Conservation (phyloP, 2,113 vertebrate species). For the Hassar affinis region DNA sequence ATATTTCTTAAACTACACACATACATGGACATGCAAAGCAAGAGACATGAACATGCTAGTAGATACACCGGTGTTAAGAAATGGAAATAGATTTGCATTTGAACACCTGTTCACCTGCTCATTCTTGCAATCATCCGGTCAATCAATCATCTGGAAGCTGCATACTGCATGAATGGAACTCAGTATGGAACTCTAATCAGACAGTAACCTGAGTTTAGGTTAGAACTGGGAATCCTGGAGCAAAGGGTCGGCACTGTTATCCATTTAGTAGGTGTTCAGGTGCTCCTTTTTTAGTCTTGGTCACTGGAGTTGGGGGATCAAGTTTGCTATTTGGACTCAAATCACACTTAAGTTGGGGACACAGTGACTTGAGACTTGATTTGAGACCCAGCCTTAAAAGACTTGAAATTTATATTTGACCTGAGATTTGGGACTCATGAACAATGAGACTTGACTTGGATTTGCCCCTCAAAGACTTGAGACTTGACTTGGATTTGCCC, state of each 20-base stretch:
- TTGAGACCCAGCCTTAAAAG: too few relatives aligned
- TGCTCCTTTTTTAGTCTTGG: background rate
- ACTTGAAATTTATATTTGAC: too few relatives aligned
- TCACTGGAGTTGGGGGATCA: too few relatives aligned
- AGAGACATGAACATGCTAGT: background rate
- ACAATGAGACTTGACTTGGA: too few relatives aligned
- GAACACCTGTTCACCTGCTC: background rate
- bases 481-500: too few relatives aligned
- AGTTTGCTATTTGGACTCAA: too few relatives aligned
- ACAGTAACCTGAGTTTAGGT: background rate
- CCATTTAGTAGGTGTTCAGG: background rate
- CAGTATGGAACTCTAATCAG: background rate
- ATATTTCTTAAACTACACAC: conserved; percentile 8
- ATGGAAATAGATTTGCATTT: background rate
- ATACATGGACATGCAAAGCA: background rate
- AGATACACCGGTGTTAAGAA: too few relatives aligned
- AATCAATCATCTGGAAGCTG: background rate
- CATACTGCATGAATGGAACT: background rate
- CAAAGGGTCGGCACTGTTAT: background rate
- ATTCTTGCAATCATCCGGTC: background rate
- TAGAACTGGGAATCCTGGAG: background rate
- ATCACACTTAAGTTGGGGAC: too few relatives aligned
- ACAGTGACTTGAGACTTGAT: too few relatives aligned
- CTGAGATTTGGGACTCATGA: too few relatives aligned
- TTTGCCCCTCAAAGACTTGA: too few relatives aligned